Evolutionary conservation across 2,113 vertebrate species (phyloP).

Genomic region (Podiceps cristatus): DNA sequence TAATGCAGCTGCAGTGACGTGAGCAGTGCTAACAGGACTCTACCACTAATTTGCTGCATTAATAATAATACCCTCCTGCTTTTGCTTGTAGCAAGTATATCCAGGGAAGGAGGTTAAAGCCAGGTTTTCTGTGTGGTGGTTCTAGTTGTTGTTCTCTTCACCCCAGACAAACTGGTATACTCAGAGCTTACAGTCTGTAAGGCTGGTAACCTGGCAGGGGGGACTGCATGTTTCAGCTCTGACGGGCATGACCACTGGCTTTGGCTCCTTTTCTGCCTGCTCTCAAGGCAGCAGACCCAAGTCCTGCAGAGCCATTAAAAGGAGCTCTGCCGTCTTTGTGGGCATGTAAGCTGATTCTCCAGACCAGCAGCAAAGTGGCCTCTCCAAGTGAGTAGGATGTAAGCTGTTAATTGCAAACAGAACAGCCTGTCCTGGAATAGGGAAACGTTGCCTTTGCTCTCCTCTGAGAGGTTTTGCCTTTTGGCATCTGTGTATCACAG

Average conservation of each 20-base stretch:
- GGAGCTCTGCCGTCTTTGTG: not conserved
- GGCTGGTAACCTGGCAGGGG: not conserved
- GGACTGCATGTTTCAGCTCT: too few species aligned
- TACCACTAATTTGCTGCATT: not conserved
- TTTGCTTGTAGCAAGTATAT: not conserved
- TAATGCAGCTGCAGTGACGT: not conserved
- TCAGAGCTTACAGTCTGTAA: not conserved
- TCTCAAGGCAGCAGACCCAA: not conserved
- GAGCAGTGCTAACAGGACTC: not conserved
- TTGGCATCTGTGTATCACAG: not conserved
- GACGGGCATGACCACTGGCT: not conserved
- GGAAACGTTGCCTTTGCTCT: not conserved
- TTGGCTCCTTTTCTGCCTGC: not conserved
- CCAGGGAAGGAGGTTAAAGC: not conserved
- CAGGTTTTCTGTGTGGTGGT: rapidly evolving
- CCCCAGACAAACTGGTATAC: rapidly evolving
- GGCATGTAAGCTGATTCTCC: not conserved
- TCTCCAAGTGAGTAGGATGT: not conserved
- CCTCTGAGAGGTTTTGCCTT: not conserved
- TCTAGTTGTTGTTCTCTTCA: not conserved
- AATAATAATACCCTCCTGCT: not conserved
- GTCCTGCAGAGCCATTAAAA: not conserved
- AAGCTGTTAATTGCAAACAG: not conserved
- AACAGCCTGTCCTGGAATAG: not conserved
- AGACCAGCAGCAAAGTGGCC: not conserved